Conservation (phyloP, 2,888 invertebrate species). For the Acrocera orbiculus region DNA sequence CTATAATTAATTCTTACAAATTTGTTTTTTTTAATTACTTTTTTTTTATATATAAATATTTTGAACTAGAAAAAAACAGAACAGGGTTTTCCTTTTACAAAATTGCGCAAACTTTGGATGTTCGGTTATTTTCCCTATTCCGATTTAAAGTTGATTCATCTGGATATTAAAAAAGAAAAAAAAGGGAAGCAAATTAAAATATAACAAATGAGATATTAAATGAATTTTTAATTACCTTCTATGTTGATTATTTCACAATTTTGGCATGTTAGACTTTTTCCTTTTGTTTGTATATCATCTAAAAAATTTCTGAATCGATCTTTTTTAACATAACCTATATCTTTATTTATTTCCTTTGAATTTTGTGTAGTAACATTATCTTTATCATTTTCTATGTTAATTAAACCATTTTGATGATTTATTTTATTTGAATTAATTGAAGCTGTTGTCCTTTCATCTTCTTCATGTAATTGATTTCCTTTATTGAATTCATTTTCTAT, state of each 20-base stretch:
- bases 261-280: conserved; percentile 21
- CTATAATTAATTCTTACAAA: no score
- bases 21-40: no score
- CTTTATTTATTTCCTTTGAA: neutral
- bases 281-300: conserved; percentile 19
- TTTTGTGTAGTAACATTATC: neutral
- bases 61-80: no score
- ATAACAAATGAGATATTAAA: neutral
- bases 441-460: conserved; percentile 28
- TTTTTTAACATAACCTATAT: conserved; percentile 18
- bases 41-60: no score
- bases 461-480: no score
- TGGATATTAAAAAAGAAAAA: conserved; percentile 12
- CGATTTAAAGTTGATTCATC: conserved; percentile 23
- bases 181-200: neutral
- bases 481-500: neutral
- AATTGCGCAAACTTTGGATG: conserved; percentile 28
- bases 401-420: conserved; percentile 15
- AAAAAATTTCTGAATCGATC: conserved; percentile 20
- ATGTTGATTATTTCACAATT: conserved; percentile 23
- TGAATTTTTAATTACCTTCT: conserved; percentile 17
- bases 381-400: conserved; percentile 16
- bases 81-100: conserved; percentile 18
- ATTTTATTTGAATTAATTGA: conserved; percentile 26
- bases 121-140: conserved; percentile 13